phyloP scores from a whole-genome alignment of 2,797 vertebrate species.

The Diplodus puntazzo region DNA sequence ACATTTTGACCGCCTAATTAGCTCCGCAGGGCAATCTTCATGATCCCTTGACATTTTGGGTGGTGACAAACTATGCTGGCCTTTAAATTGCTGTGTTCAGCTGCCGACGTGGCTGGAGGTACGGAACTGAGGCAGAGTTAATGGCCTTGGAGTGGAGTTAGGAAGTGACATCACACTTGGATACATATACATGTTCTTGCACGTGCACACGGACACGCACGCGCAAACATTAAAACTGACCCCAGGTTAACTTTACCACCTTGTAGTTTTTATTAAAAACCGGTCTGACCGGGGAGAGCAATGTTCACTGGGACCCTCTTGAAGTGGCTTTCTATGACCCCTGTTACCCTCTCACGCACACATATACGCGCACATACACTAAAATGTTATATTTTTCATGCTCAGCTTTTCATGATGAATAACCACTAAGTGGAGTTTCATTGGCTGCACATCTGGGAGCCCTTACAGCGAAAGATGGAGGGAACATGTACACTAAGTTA shows the following conservation, averaged over 20 bases:
- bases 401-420: slow-evolving; percentile 68
- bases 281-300: slow-evolving; percentile 8
- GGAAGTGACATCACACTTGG: slow-evolving; percentile 57
- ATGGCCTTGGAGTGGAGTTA: slow-evolving; percentile 20
- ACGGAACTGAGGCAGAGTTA: slow-evolving; percentile 12
- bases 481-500: slow-evolving; percentile 51
- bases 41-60: slow-evolving; percentile 37
- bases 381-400: slow-evolving; percentile 54
- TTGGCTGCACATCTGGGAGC: slow-evolving; percentile 77
- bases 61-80: slow-evolving; percentile 39
- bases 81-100: slow-evolving; percentile 31
- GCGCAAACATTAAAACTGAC: slow-evolving; percentile 36
- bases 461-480: slow-evolving; percentile 63
- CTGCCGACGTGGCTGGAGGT: slow-evolving; percentile 40
- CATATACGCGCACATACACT: slow-evolving; percentile 9
- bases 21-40: slow-evolving; percentile 31
- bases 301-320: slow-evolving; percentile 40
- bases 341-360: slow-evolving; percentile 25
- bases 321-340: slow-evolving; percentile 55
- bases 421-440: slow-evolving; percentile 67
- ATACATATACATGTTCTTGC: slow-evolving; percentile 9
- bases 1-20: slow-evolving; percentile 48
- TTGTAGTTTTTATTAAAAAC: slow-evolving; percentile 56
- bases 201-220: slow-evolving; percentile 14
- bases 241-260: slow-evolving; percentile 37